These are phyloP conservation scores for Erethizon dorsatum DNA, from an alignment of 2,797 vertebrate genomes.

Conservation along the genomic window DNA sequence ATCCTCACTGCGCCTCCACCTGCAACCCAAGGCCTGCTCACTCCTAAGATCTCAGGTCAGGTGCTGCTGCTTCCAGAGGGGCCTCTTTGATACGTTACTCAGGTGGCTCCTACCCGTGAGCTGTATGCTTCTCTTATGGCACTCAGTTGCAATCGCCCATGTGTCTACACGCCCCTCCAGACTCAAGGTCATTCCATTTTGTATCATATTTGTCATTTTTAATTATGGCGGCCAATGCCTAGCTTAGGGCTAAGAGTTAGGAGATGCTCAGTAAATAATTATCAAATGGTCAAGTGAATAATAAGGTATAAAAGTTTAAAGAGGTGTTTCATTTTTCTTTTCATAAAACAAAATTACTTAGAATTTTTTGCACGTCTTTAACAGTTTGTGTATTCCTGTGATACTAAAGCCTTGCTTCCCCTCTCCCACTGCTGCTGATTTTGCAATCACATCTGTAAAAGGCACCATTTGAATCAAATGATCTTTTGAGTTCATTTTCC, in stretches of 20 bases:
- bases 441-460: neutral
- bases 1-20: neutral
- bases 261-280: neutral
- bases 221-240: neutral
- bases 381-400: neutral
- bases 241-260: neutral
- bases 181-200: neutral
- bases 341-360: neutral
- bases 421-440: neutral
- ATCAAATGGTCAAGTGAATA: neutral
- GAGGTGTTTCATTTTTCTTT: neutral
- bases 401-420: neutral
- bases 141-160: fast-evolving
- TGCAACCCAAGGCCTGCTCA: neutral
- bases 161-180: neutral
- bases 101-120: fast-evolving
- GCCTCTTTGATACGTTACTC: too few relatives aligned
- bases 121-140: neutral
- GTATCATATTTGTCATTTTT: neutral
- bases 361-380: neutral
- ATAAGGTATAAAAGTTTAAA: neutral
- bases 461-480: neutral
- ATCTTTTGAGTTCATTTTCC: neutral
- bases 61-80: neutral
- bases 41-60: neutral